Base-by-base conservation (phyloP, 2,888 invertebrate species). In the Polia nebulosa region DNA sequence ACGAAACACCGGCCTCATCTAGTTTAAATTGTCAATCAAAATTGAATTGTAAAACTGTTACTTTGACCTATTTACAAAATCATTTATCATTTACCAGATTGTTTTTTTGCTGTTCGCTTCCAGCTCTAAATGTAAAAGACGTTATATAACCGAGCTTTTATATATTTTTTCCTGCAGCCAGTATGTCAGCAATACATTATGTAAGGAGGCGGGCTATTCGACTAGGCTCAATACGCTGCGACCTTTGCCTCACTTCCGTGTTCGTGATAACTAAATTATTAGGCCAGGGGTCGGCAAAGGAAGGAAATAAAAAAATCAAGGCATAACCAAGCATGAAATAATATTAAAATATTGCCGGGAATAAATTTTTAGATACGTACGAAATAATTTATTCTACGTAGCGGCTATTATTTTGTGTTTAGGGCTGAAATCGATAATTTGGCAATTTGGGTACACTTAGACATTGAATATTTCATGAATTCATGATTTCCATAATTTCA, bases 251-350 rank as follows among this genome's bases (percentile, higher is more conserved):
- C 53, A 49, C 68, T 70, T 83, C 75, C 78, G 65, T 41, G 64
- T 78, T 64, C 66, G 63, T 61, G 66, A 70, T 80, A 78, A 78
- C 72, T 83, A 76, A 83, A 78, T 83, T 82, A 82, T 83, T 76
- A 75, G 69, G 70, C 68, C 67, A 67, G 44, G 68, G 65, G 60
- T 32, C 55, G 45, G 34, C 7, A 39, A 52, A 49, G 56, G 65
- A 60, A 45, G 52, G 34, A 61, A 74, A 45, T 32, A 53, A 79
- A 76, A 67, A 76, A 78, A 61, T 39, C 27, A 25, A n/a, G 27
- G 41, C 52, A 34, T 58, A 65, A 61, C 47, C 59, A 47, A 63
- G 36, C 62, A 41, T n/a, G 25, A 29, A 57, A 78, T 53, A 68
- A 55, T 59, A 53, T 59, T 61, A 51, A 67, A 62, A 56, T 32